Conservation (phyloP, 1,140 invertebrate species). For the Drosophila oshimai region DNA sequence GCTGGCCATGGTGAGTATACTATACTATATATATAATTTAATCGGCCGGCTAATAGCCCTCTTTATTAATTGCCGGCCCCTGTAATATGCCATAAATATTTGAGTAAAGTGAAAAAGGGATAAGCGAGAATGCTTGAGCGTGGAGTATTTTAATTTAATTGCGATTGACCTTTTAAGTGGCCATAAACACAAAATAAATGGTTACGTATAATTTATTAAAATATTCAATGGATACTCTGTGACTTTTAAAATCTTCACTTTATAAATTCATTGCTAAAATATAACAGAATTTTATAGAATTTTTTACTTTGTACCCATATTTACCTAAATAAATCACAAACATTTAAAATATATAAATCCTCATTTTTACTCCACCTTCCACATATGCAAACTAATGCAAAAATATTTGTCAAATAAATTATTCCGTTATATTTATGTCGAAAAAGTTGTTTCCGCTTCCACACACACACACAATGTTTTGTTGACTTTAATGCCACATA, state of each 20-base stretch:
- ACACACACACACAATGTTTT: not conserved
- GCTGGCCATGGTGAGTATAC: conserved; percentile 73
- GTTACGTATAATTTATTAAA: not conserved
- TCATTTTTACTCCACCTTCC: not conserved
- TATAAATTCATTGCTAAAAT: not conserved
- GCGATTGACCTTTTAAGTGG: not conserved
- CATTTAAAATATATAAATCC: not conserved
- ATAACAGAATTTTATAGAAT: no score
- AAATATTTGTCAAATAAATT: conserved; percentile 10
- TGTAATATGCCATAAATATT: conserved; percentile 22
- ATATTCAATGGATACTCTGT: no score
- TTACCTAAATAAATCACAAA: not conserved
- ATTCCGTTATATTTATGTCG: not conserved
- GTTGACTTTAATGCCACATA: conserved; percentile 19
- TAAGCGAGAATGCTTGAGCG: not conserved
- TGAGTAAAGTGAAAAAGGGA: not conserved
- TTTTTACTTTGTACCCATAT: not conserved
- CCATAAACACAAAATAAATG: not conserved
- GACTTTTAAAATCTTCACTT: not conserved
- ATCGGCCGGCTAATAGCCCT: not conserved
- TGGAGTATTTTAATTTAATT: conserved; percentile 2
- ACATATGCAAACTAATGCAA: not conserved
- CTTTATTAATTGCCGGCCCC: conserved; percentile 5
- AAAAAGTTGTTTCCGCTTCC: conserved; percentile 10
- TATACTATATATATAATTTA: not conserved